Evolutionary conservation across 2,888 invertebrate species (phyloP), one percentile per base, ranked within the genome.

Genomic region (Heliconius ethilla): DNA sequence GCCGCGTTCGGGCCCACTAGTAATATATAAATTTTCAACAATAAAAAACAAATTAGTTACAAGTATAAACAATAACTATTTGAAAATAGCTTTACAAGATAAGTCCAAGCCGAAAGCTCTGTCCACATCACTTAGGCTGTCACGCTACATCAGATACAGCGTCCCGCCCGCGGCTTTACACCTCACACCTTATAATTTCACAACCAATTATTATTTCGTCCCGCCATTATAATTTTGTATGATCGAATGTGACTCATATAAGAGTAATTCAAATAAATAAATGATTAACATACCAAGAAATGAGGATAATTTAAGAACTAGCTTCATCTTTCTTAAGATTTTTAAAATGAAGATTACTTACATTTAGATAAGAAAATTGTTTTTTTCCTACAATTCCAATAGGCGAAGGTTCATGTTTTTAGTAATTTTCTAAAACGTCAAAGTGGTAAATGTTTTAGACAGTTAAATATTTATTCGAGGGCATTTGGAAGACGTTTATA

Each of bases 141-240:
- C 90, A 37, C 87, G 83, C 83, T 67, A 83, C 88, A 92, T 93
- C 92, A 87, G 92, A 92, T 93, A 88, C 75, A 83, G 80, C 78
- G 80, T 83, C 89, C 89, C 76, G 81, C 83, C 85, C 83, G 86
- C 85, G 87, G 89, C 89, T 87, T 74, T 88, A 87, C 87, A 88
- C 87, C 86, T 90, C 90, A 87, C 92, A 92, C 92, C 90, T 92
- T 90, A 92, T 92, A 92, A 93, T 93, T 93, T 92, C 86, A 85
- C 87, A 83, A 85, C 86, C 90, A 93, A 92, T 92, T 92, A 92
- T 78, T 78, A 81, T 81, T 80, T 81, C 78, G 80, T 78, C 74
- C 76, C 81, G 70, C 77, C 74, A 80, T 80, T 76, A 76, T 70
- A 76, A 75, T 78, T 75, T 78, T 63, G 29, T 69, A 76, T 67